Percentiles rank a stretch among this genome's conserved stretches.
These are phyloP conservation scores for Goniozus legneri DNA, from an alignment of 1,140 invertebrate genomes.

Conservation along the genomic window DNA sequence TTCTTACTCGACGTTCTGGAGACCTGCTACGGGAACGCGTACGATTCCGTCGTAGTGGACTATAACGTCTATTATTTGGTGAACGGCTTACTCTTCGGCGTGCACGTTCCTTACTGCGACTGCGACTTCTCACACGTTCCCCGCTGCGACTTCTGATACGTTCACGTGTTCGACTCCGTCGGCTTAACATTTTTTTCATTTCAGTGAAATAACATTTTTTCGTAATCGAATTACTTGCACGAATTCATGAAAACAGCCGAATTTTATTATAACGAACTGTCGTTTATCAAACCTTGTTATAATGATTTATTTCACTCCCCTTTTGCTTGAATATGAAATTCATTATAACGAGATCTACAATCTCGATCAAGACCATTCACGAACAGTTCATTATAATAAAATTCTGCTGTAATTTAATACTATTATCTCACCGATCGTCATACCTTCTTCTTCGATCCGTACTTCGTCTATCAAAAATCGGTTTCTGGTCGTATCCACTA, in stretches of 20 bases:
- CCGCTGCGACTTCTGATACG: conserved; percentile 40
- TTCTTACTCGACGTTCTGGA: conserved; percentile 34
- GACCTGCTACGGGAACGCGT: conserved; percentile 34
- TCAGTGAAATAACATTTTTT: no score
- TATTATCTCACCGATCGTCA: conserved; percentile 33
- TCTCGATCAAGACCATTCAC: no score
- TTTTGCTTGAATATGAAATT: no score
- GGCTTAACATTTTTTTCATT: conserved; percentile 24
- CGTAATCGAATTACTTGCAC: no score
- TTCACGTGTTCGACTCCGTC: conserved; percentile 44
- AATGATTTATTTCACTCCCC: no score
- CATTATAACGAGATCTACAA: no score
- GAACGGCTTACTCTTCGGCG: conserved; percentile 38
- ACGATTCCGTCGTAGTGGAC: conserved; percentile 34
- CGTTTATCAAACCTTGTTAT: no score
- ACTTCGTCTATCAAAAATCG: conserved; percentile 29
- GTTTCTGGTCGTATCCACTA: conserved; percentile 10
- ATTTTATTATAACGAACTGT: no score
- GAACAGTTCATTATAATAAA: no score
- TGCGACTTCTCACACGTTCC: conserved; percentile 38
- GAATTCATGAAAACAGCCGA: conserved; percentile 5
- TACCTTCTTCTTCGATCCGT: conserved; percentile 34
- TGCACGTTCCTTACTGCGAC: conserved; percentile 39
- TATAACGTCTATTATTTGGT: conserved; percentile 29
- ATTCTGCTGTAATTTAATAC: no score